These are phyloP conservation scores for Eurytoma californica DNA, from an alignment of 2,888 invertebrate species.

Conservation along the genomic window DNA sequence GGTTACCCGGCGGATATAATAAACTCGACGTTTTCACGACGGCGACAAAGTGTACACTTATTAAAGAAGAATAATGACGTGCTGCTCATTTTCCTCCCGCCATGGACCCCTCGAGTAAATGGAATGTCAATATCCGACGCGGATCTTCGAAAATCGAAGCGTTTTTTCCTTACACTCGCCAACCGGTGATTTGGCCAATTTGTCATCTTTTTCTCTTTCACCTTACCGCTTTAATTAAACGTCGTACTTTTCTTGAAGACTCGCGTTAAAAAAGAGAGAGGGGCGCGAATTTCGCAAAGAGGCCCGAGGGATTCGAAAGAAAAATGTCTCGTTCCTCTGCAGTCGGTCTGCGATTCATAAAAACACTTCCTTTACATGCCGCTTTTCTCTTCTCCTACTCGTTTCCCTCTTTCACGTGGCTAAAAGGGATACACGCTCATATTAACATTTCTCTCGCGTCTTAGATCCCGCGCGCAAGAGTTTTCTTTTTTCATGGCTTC, in stretches of 20 bases:
- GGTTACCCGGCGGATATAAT: background rate
- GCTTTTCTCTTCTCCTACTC: conserved; percentile 7
- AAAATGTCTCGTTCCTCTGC: conserved; percentile 23
- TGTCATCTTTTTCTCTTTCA: background rate
- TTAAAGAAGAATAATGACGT: conserved; percentile 44
- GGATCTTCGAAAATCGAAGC: conserved; percentile 7
- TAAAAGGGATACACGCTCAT: conserved; percentile 15
- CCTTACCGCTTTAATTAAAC: conserved; percentile 32
- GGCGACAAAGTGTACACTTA: conserved; percentile 46
- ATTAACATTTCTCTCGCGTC: conserved; percentile 29
- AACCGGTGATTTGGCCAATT: conserved; percentile 30
- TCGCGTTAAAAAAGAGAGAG: background rate
- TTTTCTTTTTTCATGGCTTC: background rate
- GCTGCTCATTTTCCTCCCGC: background rate
- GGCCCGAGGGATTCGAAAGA: background rate
- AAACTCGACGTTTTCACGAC: conserved; percentile 18
- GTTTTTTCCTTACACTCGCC: background rate
- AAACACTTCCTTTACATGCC: conserved; percentile 22
- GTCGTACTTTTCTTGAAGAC: conserved; percentile 20
- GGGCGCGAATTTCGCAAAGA: conserved; percentile 24
- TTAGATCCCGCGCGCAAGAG: conserved; percentile 13
- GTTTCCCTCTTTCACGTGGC: background rate
- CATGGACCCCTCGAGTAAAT: conserved; percentile 25
- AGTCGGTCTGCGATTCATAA: conserved; percentile 29
- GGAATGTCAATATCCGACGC: conserved; percentile 45